phyloP scores from a whole-genome alignment of 2,797 vertebrate genomes.

The Myotis pilosus region DNA sequence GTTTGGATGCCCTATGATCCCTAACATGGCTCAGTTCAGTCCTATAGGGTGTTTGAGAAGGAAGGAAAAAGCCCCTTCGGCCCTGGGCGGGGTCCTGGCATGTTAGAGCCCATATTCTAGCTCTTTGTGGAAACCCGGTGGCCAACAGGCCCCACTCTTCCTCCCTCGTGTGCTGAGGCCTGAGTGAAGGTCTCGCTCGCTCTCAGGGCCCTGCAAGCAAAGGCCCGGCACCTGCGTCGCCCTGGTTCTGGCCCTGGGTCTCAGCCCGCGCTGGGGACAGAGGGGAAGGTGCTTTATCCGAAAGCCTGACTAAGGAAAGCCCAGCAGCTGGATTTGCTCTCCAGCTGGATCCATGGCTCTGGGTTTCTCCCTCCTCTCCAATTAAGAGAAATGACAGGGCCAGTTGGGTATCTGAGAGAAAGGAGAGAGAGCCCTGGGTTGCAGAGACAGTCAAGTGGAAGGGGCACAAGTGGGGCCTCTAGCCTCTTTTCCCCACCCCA shows the following conservation, averaged over 20 bases:
- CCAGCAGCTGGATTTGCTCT: background rate
- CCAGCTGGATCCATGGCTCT: background rate
- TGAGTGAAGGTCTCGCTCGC: too few species aligned
- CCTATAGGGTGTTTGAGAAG: background rate
- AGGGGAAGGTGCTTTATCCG: background rate
- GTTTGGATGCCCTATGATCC: background rate
- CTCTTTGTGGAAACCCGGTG: background rate
- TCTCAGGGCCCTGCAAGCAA: background rate
- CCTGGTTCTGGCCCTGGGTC: background rate
- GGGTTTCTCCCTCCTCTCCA: background rate
- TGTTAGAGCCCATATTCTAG: background rate
- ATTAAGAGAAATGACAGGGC: background rate
- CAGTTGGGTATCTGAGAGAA: background rate
- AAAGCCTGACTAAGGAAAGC: background rate
- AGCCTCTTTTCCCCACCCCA: background rate
- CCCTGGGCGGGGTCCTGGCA: background rate
- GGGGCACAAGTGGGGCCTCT: background rate
- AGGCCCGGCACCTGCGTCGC: background rate
- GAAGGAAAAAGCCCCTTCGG: background rate
- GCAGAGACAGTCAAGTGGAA: background rate
- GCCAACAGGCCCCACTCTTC: background rate
- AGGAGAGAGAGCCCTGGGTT: too few species aligned
- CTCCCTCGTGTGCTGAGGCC: background rate
- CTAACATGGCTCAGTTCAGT: background rate
- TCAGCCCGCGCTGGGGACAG: background rate